Percentiles rank a stretch among this genome's conserved stretches.
These are phyloP conservation scores for Diorhabda sublineata DNA, from an alignment of 1,140 invertebrate genomes.

Conservation along the genomic window DNA sequence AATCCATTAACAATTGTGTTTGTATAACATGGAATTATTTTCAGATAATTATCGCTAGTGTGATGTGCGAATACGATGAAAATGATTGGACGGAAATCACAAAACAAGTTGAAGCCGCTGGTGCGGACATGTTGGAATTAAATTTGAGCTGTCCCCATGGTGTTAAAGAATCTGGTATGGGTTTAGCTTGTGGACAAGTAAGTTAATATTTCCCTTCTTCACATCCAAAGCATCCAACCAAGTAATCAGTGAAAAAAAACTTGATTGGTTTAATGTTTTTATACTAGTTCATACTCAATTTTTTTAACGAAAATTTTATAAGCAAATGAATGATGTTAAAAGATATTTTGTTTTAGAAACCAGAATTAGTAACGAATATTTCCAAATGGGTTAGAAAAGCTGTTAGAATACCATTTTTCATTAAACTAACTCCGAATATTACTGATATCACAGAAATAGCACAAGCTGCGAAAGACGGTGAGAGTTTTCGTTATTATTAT, in stretches of 20 bases:
- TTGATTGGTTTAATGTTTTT: no score
- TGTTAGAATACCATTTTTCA: constrained; percentile 94
- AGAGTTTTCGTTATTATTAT: not conserved
- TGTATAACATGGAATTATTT: constrained; percentile 17
- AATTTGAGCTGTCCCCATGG: constrained; percentile 98
- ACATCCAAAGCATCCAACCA: no score
- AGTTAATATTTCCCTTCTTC: constrained; percentile 7
- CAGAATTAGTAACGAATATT: constrained; percentile 82
- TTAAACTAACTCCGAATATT: constrained; percentile 97
- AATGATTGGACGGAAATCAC: constrained; percentile 86
- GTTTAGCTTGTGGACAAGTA: constrained; percentile 93
- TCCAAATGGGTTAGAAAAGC: constrained; percentile 82
- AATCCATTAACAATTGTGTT: no score
- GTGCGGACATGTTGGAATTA: constrained; percentile 91
- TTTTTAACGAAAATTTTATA: no score
- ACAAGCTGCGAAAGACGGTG: constrained; percentile 82
- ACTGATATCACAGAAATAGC: constrained; percentile 90
- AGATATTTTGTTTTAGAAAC: constrained; percentile 56
- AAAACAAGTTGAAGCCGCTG: constrained; percentile 72
- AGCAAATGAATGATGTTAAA: no score
- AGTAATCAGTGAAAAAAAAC: no score
- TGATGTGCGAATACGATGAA: constrained; percentile 90
- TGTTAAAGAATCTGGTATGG: constrained; percentile 98
- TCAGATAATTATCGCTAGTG: constrained; percentile 91
- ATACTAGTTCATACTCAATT: no score